phyloP scores from a whole-genome alignment of 2,113 vertebrate genomes.

The Tragelaphus buxtoni region DNA sequence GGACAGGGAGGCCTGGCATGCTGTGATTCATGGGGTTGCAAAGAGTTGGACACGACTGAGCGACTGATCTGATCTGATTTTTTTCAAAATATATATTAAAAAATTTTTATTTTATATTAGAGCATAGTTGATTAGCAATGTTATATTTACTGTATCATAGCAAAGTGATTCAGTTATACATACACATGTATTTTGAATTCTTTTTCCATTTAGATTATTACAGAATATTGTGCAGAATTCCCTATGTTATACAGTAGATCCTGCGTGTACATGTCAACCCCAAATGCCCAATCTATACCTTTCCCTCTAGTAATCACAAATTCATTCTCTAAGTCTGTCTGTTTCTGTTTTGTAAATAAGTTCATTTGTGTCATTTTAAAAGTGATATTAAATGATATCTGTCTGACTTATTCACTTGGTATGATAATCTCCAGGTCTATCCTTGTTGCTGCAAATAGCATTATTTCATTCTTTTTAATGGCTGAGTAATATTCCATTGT shows the following conservation, averaged over 20 bases:
- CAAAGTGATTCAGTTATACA: background rate
- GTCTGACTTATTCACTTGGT: background rate
- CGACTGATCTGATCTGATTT: background rate
- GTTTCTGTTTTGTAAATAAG: background rate
- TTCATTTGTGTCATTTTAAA: background rate
- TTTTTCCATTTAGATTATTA: background rate
- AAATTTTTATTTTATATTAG: background rate
- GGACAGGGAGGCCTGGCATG: too few relatives aligned
- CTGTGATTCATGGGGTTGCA: too few relatives aligned
- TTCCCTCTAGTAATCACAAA: background rate
- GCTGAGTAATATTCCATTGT: background rate
- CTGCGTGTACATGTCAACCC: background rate
- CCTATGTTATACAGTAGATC: background rate
- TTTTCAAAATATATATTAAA: background rate
- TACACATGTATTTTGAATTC: background rate
- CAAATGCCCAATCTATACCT: background rate
- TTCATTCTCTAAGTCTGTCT: background rate
- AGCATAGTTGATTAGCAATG: background rate
- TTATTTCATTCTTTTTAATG: background rate
- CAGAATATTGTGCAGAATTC: background rate
- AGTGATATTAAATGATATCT: background rate
- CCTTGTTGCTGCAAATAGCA: background rate
- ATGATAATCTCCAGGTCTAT: background rate
- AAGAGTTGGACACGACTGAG: too few relatives aligned
- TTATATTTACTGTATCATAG: background rate